Base-by-base conservation (phyloP, 2,888 invertebrate genomes). In the Tetragnatha montana region DNA sequence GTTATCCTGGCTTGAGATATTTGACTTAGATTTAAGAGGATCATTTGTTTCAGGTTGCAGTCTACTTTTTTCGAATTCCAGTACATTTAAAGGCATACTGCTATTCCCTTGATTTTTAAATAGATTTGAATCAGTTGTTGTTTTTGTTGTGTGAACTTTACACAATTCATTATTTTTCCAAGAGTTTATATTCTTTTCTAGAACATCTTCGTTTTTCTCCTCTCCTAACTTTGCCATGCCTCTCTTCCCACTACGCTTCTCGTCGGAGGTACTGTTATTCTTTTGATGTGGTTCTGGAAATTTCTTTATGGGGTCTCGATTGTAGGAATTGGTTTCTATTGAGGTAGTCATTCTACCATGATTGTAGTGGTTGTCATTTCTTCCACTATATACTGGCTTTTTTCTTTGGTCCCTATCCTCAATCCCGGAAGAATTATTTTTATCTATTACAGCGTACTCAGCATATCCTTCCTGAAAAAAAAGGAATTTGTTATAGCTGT, bases 371-470 rank as follows among this genome's bases (percentile, higher is more conserved):
- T 49, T 22, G 50, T 73, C 80, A 70, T 75, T 87, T 76, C 51
- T 50, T 12, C 70, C 51, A 81, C 21, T 75, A 51, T 51, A 35
- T 8, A 22, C 69, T 22, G 12, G 0, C 69, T 47, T 50, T 71
- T 60, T 83, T 35, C 47, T 14, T 10, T 47, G 21, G 35, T 80
- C 75, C 51, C 50, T 81, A 17, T 88, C 75, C 21, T 84, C 88
- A 47, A 49, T 75, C n/a, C 19, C 47, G 1, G 76, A 49, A 70
- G 51, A 75, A 68, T 22, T 68, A 49, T 73, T 22, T 49, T 88
- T 88, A 22, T 89, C 76, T 60, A 85, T 85, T 8, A 89, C 71
- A 35, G 85, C 81, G 71, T 89, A 85, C 21, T 89, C 89, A 21
- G 85, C 81, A 76, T 85, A 75, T 51, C 76, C 81, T 68, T 80